phyloP scores from a whole-genome alignment of 2,888 invertebrate genomes.

The Liodrosophila aerea region DNA sequence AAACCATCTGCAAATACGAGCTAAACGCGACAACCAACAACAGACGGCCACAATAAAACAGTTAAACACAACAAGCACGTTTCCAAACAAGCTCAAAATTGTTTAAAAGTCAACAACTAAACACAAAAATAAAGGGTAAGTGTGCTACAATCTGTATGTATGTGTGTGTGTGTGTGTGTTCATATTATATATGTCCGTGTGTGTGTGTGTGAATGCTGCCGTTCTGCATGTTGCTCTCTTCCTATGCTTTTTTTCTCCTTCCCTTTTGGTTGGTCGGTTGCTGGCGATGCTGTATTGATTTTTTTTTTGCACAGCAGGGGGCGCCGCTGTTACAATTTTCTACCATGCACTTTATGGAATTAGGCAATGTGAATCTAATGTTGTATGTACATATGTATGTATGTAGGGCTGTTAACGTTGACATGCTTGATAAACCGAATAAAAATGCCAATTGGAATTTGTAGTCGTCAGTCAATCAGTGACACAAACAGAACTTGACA shows the following conservation, averaged over 20 bases:
- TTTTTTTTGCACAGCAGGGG: constrained; percentile 43
- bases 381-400: too few species aligned
- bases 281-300: constrained; percentile 73
- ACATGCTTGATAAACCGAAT: too few species aligned
- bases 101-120: constrained; percentile 55
- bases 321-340: not conserved
- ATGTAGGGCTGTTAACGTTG: too few species aligned
- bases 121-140: constrained; percentile 60
- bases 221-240: constrained; percentile 52
- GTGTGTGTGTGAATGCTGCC: constrained; percentile 18
- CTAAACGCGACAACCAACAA: constrained; percentile 33
- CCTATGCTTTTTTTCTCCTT: constrained; percentile 60
- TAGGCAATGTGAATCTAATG: not conserved
- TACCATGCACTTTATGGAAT: too few species aligned
- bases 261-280: constrained; percentile 34
- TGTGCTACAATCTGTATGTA: constrained; percentile 36
- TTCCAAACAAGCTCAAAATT: constrained; percentile 48
- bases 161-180: constrained; percentile 24
- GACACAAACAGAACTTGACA: too few species aligned
- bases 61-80: constrained; percentile 33
- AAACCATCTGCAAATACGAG: constrained; percentile 42
- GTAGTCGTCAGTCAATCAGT: too few species aligned
- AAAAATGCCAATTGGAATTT: too few species aligned
- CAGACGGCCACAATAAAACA: constrained; percentile 21
- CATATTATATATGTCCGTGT: constrained; percentile 19